Evolutionary conservation across 2,113 vertebrate genomes (phyloP), one percentile per base, ranked within the genome.

Genomic region (Galeopterus variegatus): DNA sequence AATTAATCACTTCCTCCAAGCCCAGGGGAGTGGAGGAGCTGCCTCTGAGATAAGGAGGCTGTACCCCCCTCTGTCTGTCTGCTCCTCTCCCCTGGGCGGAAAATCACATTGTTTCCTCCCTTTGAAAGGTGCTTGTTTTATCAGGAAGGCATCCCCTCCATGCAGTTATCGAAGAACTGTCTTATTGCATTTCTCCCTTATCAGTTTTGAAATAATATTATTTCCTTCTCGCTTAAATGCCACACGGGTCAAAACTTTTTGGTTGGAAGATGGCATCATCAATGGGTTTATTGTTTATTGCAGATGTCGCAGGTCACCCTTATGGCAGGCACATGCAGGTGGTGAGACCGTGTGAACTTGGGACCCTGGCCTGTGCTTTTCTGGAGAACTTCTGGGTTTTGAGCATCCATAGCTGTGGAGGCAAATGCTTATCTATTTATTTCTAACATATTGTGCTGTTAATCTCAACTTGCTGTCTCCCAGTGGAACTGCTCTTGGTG

Each of bases 391-490:
- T 95, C 85, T 26, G 76, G 92, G 64, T 82, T 95, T 79, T 0
- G 52, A 33, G 60, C 83, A 50, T 91, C 79, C 23, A 85, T 8
- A 6, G 89, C 89, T 50, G 52, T 26, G 7, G 50, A 93, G 90
- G 90, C 93, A 60, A 98, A 79, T 8, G 33, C 97, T 98, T 98
- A 98, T 98, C 98, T 98, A 60, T 97, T 97, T 96, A 97, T 97
- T 98, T 91, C 91, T 90, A 95, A 96, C 97, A 86, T 76, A 92
- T 96, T 96, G 95, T 97, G 76, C 96, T 73, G 97, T 96, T 98
- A 97, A 98, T 99, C 98, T 98, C 96, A 95, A 95, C 97, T 88
- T 92, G 26, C 94, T 50, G 89, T 97, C 96, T 97, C 98, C 97
- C 96, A 10, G 45, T 62, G 97, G 98, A 97, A 81, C 98, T 77